These are phyloP conservation scores for Melanostoma mellinum DNA, from an alignment of 2,888 invertebrate species.

Conservation along the genomic window DNA sequence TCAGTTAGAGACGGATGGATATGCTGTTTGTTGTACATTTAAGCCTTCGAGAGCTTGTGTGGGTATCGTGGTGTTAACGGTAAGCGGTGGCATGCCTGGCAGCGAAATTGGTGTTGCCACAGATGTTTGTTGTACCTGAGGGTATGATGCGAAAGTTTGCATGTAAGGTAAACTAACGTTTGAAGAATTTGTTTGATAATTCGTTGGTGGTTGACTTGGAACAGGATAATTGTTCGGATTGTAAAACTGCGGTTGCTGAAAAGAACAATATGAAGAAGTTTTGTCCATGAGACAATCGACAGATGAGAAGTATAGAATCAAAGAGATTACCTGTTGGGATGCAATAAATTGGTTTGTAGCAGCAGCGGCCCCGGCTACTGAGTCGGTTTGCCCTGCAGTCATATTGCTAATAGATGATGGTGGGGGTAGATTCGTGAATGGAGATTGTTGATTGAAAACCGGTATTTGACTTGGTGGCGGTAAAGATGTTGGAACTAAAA, in stretches of 20 bases:
- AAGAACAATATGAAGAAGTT: background rate
- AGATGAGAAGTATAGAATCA: background rate
- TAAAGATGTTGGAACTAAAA: conserved; percentile 51
- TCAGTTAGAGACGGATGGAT: conserved; percentile 62
- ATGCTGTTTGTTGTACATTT: conserved; percentile 50
- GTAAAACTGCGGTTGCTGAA: conserved; percentile 74
- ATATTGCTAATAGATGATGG: conserved; percentile 82
- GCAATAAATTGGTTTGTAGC: conserved; percentile 61
- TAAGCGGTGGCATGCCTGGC: conserved; percentile 91
- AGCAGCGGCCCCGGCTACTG: conserved; percentile 12
- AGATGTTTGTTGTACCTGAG: conserved; percentile 81
- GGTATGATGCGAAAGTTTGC: conserved; percentile 81
- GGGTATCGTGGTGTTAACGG: conserved; percentile 86
- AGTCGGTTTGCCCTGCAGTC: conserved; percentile 41
- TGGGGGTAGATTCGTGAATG: conserved; percentile 81
- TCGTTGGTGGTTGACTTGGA: conserved; percentile 80
- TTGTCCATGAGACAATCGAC: background rate
- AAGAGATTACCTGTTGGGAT: conserved; percentile 57
- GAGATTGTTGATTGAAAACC: conserved; percentile 79
- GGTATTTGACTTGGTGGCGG: conserved; percentile 76
- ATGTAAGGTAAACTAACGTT: conserved; percentile 74
- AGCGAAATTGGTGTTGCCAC: conserved; percentile 88
- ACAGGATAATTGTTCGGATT: conserved; percentile 74
- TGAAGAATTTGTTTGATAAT: conserved; percentile 72
- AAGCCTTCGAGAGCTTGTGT: conserved; percentile 65